Evolutionary conservation across 2,113 vertebrate species (phyloP), one percentile per base, ranked within the genome.

Genomic region (Caracal caracal): DNA sequence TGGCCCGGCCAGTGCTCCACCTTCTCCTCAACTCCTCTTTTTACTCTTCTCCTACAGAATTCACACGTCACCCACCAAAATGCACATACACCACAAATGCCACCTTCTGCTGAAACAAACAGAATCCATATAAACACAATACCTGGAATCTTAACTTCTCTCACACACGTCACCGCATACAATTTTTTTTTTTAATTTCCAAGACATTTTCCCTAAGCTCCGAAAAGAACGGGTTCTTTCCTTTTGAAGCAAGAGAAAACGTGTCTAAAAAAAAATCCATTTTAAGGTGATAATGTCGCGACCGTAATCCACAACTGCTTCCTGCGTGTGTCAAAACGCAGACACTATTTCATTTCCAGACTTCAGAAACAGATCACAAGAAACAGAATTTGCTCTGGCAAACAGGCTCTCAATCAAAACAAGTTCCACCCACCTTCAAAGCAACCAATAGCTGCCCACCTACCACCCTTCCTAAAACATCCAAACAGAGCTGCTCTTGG

Each of bases 391-490:
- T 92, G 97, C 90, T 95, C 90, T 59, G 61, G 93, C 95, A 97
- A 96, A 97, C 94, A 95, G 98, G 59, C 98, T 97, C 98, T 99
- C 98, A 98, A 98, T 98, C 99, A 97, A 96, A 94, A 81, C 76
- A 97, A 98, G 93, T 98, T 98, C 98, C 99, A 98, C 99, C 99
- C 99, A 98, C 97, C 98, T 99, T 97, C 98, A 96, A 97, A 98
- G 95, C 98, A 98, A 97, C 99, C 99, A 99, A 99, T 99, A 98
- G 96, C 98, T 88, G 98, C 91, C 90, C 98, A 78, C 96, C 97
- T 93, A 80, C 92, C 97, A 98, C 98, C 99, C 99, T 98, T 97
- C 99, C 99, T 98, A 98, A 97, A 98, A 98, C 98, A 98, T 63
- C 98, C 95, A 92, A 98, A 98, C 97, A 98, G 97, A 97, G 98